Percentiles rank a stretch among this genome's conserved stretches.
Conservation (phyloP, 2,888 invertebrate genomes). For the Eumerus sabulonum region DNA sequence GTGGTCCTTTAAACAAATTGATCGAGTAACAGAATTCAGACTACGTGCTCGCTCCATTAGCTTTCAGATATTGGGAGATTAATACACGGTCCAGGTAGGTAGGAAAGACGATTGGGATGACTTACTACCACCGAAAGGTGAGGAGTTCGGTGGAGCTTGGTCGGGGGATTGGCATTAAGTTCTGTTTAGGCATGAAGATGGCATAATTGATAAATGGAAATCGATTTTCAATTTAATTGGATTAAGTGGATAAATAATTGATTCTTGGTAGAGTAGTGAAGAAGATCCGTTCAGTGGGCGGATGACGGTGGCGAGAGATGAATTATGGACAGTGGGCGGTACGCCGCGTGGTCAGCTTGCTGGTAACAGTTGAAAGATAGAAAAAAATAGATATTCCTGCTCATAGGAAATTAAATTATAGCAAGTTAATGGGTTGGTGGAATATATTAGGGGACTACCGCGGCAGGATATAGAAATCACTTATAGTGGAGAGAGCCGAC, state of each 20-base stretch:
- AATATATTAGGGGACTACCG: too few species aligned
- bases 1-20: conserved; percentile 21
- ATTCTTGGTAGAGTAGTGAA: background rate
- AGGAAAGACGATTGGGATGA: background rate
- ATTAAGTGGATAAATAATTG: conserved; percentile 11
- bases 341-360: too few species aligned
- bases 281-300: too few species aligned
- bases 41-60: conserved; percentile 11
- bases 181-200: conserved; percentile 16
- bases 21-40: conserved; percentile 6
- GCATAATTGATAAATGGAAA: conserved; percentile 31
- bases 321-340: too few species aligned
- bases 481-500: too few species aligned
- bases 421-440: too few species aligned
- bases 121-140: too few species aligned
- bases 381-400: too few species aligned
- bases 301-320: too few species aligned
- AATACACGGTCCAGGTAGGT: conserved; percentile 7
- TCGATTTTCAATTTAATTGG: conserved; percentile 28
- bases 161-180: background rate
- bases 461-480: too few species aligned
- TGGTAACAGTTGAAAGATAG: too few species aligned
- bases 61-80: conserved; percentile 17
- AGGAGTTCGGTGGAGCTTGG: background rate
- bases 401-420: too few species aligned